Evolutionary conservation across 2,113 vertebrate genomes (phyloP).

Genomic region (Dasyornis broadbenti): DNA sequence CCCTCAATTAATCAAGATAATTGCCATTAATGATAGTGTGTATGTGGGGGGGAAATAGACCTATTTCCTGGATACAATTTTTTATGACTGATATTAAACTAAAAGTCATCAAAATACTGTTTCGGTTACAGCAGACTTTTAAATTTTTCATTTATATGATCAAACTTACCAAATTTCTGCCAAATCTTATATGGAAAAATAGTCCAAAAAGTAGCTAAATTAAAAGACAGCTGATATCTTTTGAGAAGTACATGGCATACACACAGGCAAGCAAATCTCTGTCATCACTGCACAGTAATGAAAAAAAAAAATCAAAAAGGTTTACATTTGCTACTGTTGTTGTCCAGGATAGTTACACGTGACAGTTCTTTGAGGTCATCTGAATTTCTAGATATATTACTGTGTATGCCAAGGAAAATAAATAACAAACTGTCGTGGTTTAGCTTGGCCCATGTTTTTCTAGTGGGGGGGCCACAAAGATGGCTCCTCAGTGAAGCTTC

Average conservation of each 20-base stretch:
- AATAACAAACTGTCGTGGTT: too few species aligned
- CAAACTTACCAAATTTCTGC: neutral
- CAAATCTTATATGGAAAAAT: neutral
- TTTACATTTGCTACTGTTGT: neutral
- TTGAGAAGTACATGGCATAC: neutral
- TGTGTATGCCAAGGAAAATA: neutral
- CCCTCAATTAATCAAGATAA: neutral
- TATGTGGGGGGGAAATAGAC: neutral
- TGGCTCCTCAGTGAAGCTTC: too few species aligned
- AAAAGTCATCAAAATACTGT: neutral
- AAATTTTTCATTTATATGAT: neutral
- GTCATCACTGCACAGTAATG: neutral
- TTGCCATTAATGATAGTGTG: neutral
- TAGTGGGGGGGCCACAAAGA: too few species aligned
- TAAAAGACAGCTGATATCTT: neutral
- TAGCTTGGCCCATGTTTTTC: too few species aligned
- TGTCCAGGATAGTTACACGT: neutral
- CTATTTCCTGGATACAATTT: neutral
- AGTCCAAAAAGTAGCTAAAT: neutral
- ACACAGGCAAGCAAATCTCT: neutral
- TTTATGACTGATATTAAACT: neutral
- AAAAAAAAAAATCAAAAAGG: neutral
- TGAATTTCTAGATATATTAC: neutral
- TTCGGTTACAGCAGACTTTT: neutral
- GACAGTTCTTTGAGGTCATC: neutral